Base-by-base conservation (phyloP, 2,113 vertebrate genomes). In the Pollachius pollachius region DNA sequence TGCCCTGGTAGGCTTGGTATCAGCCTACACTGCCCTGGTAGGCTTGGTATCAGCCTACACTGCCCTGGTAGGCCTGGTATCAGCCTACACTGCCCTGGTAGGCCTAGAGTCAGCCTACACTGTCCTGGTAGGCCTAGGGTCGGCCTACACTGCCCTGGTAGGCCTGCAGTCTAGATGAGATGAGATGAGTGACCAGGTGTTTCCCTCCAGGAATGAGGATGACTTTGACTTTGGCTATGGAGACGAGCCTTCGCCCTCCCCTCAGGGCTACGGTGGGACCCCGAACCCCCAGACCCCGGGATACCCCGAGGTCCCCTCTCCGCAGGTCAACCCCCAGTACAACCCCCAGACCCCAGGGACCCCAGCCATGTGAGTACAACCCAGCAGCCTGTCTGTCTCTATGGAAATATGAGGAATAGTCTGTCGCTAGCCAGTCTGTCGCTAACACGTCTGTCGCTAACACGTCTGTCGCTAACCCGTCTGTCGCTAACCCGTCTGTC, bases 251-350 rank as follows among this genome's bases (percentile, higher is more conserved):
- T 96, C 96, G 0, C 96, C 96, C 0, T 98, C 96, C 0, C 96
- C 96, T 0, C 96, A 98, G 79, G 96, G 94, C 16, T 98, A 98
- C 0, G 93, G 94, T 1, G 95, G 93, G 0, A 97, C 96, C 0
- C 96, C 96, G 5, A 98, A 98, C 75, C 96, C 96, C 0, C 96
- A 98, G 77, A 98, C 96, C 5, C 96, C 96, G 0, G 96, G 96
- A 1, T 98, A 98, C 83, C 96, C 96, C 0, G 96, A 98, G 67
- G 96, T 95, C 11, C 95, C 96, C 0, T 98, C 96, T 25, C 96
- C 96, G 0, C 96, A 96, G 72, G 96, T 98, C 87, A 98, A 95
- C 87, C 95, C 95, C 0, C 96, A 96, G 68, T 98, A 96, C 86
- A 96, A 98, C 85, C 96, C 96, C 0, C 96, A 98, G 91, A 97